A percentile compares a stretch with the other conserved stretches of the same genome.
These are phyloP conservation scores for Carcina quercana DNA, from an alignment of 2,888 invertebrate species.

Conservation along the genomic window DNA sequence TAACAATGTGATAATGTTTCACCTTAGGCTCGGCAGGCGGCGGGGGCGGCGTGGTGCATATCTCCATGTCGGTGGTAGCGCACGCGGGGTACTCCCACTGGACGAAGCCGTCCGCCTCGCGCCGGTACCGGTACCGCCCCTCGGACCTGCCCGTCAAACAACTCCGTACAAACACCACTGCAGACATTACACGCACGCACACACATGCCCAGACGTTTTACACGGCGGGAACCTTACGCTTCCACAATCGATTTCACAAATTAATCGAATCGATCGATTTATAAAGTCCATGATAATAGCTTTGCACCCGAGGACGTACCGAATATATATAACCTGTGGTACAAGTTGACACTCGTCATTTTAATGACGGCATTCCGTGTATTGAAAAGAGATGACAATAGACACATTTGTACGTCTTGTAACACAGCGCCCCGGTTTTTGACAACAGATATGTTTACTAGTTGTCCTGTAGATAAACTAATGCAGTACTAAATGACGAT, in stretches of 20 bases:
- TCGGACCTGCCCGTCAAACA: constrained; percentile 62
- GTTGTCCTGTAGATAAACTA: too few relatives aligned
- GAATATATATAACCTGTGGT: too few relatives aligned
- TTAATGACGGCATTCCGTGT: too few relatives aligned
- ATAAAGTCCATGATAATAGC: background rate
- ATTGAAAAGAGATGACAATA: too few relatives aligned
- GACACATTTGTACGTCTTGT: too few relatives aligned
- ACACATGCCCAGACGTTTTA: too few relatives aligned
- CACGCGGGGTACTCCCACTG: constrained; percentile 77
- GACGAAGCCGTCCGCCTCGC: constrained; percentile 68
- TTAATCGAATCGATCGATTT: background rate
- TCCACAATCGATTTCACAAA: background rate
- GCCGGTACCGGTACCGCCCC: constrained; percentile 76
- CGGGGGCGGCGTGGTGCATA: constrained; percentile 62
- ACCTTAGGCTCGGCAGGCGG: constrained; percentile 12
- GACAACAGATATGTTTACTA: too few relatives aligned
- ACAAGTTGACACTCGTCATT: too few relatives aligned
- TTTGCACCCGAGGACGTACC: too few relatives aligned
- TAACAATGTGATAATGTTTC: background rate
- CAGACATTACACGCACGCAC: too few relatives aligned
- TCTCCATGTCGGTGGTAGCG: constrained; percentile 66
- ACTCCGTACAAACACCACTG: constrained; percentile 25
- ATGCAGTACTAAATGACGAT: too few relatives aligned
- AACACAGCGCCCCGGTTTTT: too few relatives aligned
- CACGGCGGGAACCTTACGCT: background rate